These are phyloP conservation scores for Crotalus tigris DNA, from an alignment of 2,113 vertebrate genomes.

Conservation along the genomic window DNA sequence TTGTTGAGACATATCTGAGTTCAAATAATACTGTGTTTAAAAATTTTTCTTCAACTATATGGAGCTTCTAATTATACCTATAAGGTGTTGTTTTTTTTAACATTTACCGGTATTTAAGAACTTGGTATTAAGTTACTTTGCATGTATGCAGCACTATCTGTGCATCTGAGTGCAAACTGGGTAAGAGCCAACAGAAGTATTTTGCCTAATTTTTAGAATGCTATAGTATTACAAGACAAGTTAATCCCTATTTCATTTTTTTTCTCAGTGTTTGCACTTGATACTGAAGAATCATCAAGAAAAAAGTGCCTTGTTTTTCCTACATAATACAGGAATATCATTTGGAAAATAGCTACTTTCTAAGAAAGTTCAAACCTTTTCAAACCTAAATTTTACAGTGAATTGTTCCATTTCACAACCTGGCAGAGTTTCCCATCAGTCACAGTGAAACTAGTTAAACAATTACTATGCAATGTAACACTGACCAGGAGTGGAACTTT, in stretches of 20 bases:
- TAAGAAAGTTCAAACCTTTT: neutral
- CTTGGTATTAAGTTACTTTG: neutral
- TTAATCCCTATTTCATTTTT: neutral
- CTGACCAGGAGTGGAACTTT: neutral
- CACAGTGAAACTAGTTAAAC: constrained; percentile 20
- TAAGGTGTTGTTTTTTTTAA: neutral
- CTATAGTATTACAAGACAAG: neutral
- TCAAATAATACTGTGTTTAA: neutral
- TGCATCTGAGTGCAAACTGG: neutral
- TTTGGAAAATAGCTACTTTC: neutral
- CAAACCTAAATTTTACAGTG: neutral
- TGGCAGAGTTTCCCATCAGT: constrained; percentile 8
- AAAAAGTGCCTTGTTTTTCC: neutral
- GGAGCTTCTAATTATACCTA: neutral
- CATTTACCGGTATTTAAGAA: neutral
- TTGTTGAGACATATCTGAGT: neutral
- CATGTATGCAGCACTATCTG: too few relatives aligned
- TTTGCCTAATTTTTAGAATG: neutral
- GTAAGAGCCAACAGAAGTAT: neutral
- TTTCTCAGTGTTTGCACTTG: neutral
- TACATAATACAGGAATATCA: neutral
- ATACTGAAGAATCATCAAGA: neutral
- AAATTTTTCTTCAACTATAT: neutral
- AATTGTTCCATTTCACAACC: neutral
- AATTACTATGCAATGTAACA: constrained; percentile 7